phyloP scores from a whole-genome alignment of 2,888 invertebrate species.

The Hecatera dysodea region DNA sequence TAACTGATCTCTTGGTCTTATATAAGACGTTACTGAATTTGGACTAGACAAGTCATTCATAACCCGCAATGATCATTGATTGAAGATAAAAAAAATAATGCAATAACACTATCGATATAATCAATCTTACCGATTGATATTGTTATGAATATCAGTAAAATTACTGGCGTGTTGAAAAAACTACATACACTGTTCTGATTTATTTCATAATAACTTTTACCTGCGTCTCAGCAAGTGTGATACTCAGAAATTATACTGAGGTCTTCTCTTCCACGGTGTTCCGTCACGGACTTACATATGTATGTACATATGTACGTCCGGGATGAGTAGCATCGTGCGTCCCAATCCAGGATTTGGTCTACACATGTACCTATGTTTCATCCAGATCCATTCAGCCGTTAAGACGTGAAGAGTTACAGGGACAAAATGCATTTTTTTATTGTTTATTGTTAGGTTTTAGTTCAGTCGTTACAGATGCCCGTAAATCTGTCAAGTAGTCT shows the following conservation, averaged over 20 bases:
- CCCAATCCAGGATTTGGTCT: too few species aligned
- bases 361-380: too few species aligned
- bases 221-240: too few species aligned
- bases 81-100: constrained; percentile 43
- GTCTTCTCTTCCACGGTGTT: too few species aligned
- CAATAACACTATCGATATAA: constrained; percentile 6
- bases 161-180: constrained; percentile 8
- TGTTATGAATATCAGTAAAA: constrained; percentile 15
- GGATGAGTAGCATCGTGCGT: too few species aligned
- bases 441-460: not conserved
- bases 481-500: not conserved
- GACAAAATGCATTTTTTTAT: not conserved
- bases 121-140: constrained; percentile 15
- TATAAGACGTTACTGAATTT: constrained; percentile 35
- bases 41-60: constrained; percentile 32
- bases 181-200: not conserved
- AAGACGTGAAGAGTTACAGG: too few species aligned
- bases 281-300: too few species aligned
- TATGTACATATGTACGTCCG: too few species aligned
- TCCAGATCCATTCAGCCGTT: too few species aligned
- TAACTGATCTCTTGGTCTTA: constrained; percentile 36
- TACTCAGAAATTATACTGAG: too few species aligned
- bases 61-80: constrained; percentile 29
- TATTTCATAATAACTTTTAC: not conserved
- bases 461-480: not conserved